phyloP scores from a whole-genome alignment of 2,113 vertebrate species.

The Heteronetta atricapilla region DNA sequence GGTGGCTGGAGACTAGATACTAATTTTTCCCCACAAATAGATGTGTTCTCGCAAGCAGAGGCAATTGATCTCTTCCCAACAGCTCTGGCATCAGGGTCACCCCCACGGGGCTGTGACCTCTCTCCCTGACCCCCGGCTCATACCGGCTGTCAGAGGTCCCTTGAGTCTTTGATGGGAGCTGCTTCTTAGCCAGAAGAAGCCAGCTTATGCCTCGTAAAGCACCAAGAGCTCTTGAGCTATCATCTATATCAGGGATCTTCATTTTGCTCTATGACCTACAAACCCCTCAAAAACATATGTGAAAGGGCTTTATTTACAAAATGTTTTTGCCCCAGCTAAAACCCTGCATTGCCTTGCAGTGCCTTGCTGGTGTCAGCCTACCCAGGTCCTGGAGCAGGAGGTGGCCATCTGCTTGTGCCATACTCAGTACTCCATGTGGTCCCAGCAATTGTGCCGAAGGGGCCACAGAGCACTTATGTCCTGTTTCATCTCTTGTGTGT shows the following conservation, averaged over 20 bases:
- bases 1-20: neutral
- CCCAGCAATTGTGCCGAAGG: fast-evolving
- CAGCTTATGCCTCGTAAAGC: neutral
- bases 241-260: neutral
- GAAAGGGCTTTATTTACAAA: neutral
- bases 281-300: neutral
- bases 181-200: neutral
- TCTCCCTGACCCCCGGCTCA: neutral
- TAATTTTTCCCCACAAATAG: neutral
- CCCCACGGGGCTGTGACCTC: fast-evolving
- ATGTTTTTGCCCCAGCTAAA: neutral
- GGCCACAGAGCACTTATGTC: neutral
- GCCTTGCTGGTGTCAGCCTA: neutral
- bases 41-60: neutral
- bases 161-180: neutral
- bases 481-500: neutral
- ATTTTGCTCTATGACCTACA: neutral
- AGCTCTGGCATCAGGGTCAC: neutral
- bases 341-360: neutral
- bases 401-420: fast-evolving
- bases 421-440: fast-evolving
- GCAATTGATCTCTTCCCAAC: neutral
- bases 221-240: neutral
- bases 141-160: too few species aligned
- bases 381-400: fast-evolving